Conservation (phyloP, 2,888 invertebrate genomes). For the Frankliniella fusca region DNA sequence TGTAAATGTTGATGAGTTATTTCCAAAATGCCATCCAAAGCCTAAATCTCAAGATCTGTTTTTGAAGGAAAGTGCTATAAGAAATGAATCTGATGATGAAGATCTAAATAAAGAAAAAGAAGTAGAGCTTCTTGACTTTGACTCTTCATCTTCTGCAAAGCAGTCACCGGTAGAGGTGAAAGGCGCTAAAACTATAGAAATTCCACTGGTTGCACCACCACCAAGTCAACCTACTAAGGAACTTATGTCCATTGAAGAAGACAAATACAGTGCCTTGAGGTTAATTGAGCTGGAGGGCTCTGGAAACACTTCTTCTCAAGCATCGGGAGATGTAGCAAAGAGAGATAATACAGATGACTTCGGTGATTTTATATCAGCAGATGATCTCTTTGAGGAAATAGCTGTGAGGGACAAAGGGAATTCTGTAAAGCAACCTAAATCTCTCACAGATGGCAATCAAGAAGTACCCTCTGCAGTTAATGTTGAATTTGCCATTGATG, state of each 20-base stretch:
- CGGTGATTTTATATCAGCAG: neutral
- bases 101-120: neutral
- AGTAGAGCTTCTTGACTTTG: neutral
- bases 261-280: slow-evolving; percentile 6
- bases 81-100: slow-evolving; percentile 3
- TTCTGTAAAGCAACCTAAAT: neutral
- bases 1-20: slow-evolving; percentile 7
- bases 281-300: neutral
- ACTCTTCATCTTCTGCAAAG: neutral
- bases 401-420: neutral
- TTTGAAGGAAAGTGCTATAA: neutral
- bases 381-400: slow-evolving; percentile 9
- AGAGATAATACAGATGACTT: neutral
- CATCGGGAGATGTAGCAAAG: neutral
- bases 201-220: neutral
- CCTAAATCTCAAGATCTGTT: neutral
- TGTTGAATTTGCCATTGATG: neutral
- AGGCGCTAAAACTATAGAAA: neutral
- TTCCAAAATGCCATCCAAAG: slow-evolving; percentile 16
- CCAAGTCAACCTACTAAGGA: neutral
- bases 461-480: neutral
- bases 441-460: neutral
- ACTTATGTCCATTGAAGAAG: neutral
- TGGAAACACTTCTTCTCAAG: neutral
- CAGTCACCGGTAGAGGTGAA: neutral